These are phyloP conservation scores for Ictalurus punctatus DNA, from an alignment of 2,113 vertebrate genomes.

Conservation along the genomic window DNA sequence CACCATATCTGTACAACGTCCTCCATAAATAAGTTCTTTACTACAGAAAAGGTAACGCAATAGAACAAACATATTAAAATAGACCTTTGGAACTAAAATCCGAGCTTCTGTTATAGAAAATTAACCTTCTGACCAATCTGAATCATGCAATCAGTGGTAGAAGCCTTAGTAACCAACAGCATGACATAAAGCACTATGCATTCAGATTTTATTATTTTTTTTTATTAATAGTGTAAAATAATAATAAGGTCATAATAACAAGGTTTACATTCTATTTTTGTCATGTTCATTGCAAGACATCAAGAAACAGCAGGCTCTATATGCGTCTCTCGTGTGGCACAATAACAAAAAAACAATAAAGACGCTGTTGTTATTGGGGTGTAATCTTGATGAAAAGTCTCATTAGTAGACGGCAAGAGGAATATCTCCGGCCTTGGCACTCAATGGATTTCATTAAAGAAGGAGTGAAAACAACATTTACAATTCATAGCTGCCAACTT, in stretches of 20 bases:
- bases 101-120: neutral
- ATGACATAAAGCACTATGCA: neutral
- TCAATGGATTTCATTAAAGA: constrained; percentile 55
- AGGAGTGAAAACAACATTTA: constrained; percentile 47
- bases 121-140: neutral
- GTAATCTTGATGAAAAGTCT: constrained; percentile 55
- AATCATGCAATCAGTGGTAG: neutral
- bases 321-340: neutral
- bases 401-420: constrained; percentile 50
- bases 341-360: constrained; percentile 24
- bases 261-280: neutral
- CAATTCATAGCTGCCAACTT: constrained; percentile 51
- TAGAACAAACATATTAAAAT: neutral
- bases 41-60: neutral
- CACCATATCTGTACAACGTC: neutral
- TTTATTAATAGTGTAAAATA: neutral
- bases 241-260: too few relatives aligned
- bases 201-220: too few relatives aligned
- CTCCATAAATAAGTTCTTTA: neutral
- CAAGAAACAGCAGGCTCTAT: neutral
- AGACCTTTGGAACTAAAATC: neutral
- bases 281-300: neutral
- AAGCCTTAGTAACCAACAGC: neutral
- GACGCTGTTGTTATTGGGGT: constrained; percentile 25
- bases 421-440: constrained; percentile 39